phyloP scores from a whole-genome alignment of 2,888 invertebrate genomes.

The Phasia obesa region DNA sequence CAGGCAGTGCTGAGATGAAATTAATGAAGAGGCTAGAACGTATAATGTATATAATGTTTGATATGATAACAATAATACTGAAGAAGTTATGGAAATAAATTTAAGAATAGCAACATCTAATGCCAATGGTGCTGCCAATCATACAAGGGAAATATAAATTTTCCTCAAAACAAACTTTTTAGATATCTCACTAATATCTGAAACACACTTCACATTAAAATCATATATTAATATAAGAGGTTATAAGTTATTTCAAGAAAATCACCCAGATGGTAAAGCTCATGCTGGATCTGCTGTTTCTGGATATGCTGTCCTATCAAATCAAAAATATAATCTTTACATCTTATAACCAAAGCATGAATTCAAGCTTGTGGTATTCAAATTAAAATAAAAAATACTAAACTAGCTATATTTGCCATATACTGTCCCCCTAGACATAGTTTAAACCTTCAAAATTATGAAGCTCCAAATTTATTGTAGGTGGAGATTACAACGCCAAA shows the following conservation, averaged over 20 bases:
- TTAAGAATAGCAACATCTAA: neutral
- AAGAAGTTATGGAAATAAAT: neutral
- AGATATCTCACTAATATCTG: too few species aligned
- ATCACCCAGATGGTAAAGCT: too few species aligned
- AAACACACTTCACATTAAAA: too few species aligned
- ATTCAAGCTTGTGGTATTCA: constrained; percentile 4
- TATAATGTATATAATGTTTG: neutral
- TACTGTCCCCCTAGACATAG: too few species aligned
- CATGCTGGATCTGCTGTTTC: neutral
- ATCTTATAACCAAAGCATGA: neutral
- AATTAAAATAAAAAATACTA: neutral
- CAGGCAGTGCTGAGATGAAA: neutral
- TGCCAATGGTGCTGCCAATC: neutral
- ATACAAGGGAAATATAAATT: too few species aligned
- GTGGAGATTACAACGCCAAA: too few species aligned
- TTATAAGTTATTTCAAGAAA: too few species aligned
- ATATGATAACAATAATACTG: neutral
- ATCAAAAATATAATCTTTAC: constrained; percentile 4
- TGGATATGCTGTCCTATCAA: neutral
- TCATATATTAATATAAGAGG: too few species aligned
- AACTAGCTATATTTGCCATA: neutral
- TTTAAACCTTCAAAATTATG: too few species aligned
- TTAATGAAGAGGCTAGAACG: neutral
- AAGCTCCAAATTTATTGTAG: too few species aligned
- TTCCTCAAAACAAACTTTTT: too few species aligned